These are phyloP conservation scores for Pantherophis vulpinus DNA, from an alignment of 2,797 vertebrate genomes.

Conservation along the genomic window DNA sequence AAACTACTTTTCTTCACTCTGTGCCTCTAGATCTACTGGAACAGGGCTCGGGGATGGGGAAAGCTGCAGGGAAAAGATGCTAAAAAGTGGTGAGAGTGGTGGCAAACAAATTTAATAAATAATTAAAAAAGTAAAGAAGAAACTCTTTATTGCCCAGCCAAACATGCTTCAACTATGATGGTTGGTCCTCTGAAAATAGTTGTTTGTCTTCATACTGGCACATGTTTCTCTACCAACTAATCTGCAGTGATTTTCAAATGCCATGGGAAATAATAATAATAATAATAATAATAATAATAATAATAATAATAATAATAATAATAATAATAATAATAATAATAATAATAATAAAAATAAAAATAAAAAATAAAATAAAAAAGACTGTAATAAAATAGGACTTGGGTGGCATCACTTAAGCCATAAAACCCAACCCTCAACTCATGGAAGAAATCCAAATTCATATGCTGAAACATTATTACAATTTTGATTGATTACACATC, in stretches of 20 bases:
- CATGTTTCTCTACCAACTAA: background rate
- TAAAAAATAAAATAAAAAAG: too few relatives aligned
- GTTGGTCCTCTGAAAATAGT: background rate
- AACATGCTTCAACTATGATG: background rate
- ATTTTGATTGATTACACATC: background rate
- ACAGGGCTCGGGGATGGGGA: background rate
- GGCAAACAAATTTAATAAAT: background rate
- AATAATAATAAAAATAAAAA: too few relatives aligned
- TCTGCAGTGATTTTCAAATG: background rate
- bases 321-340: too few relatives aligned
- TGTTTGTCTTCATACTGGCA: background rate
- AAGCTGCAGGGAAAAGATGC: background rate
- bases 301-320: too few relatives aligned
- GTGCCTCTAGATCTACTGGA: background rate
- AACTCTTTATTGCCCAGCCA: background rate
- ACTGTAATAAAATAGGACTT: background rate
- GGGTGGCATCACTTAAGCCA: background rate
- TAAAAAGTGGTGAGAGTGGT: background rate
- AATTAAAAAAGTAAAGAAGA: background rate
- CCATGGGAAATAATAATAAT: background rate
- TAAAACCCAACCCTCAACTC: background rate
- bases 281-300: too few relatives aligned
- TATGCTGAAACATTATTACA: background rate
- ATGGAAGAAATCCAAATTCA: background rate
- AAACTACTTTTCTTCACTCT: background rate